These are phyloP conservation scores for Basileuterus tristriatus DNA, from an alignment of 2,797 vertebrate species.

Conservation along the genomic window DNA sequence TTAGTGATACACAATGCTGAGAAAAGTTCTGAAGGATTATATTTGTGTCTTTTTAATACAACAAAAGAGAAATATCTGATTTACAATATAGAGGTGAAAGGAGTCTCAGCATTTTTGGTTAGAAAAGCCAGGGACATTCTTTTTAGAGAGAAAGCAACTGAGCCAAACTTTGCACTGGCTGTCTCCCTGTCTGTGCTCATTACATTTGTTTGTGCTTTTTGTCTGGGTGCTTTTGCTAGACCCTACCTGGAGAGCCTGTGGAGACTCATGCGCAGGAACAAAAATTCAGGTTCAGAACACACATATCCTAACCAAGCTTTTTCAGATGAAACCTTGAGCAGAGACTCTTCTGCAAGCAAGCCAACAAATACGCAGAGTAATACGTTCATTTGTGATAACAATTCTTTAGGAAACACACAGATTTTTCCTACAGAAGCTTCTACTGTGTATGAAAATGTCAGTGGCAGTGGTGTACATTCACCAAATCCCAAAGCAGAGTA, in stretches of 20 bases:
- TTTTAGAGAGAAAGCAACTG: neutral
- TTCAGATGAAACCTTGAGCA: conserved; percentile 44
- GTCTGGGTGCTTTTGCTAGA: conserved; percentile 84
- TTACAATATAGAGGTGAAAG: conserved; percentile 72
- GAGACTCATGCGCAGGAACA: conserved; percentile 55
- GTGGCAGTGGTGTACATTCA: rapidly evolving
- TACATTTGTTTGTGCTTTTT: conserved; percentile 87
- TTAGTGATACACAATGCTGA: conserved; percentile 65
- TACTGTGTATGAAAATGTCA: neutral
- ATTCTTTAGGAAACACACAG: neutral
- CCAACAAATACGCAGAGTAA: rapidly evolving
- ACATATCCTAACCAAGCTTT: conserved; percentile 81
- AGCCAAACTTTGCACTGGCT: conserved; percentile 77
- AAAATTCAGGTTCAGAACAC: conserved; percentile 20
- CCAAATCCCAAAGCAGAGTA: neutral
- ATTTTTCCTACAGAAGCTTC: neutral
- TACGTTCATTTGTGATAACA: neutral
- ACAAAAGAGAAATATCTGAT: conserved; percentile 49
- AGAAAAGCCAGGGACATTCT: conserved; percentile 62
- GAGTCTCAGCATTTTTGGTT: neutral
- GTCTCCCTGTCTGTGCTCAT: conserved; percentile 86
- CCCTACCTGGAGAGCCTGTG: conserved; percentile 81
- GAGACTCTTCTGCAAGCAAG: neutral
- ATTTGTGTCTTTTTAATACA: conserved; percentile 68
- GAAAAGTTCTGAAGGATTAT: conserved; percentile 69